Evolutionary conservation across 2,113 vertebrate genomes (phyloP).

Genomic region (Salminus brasiliensis): DNA sequence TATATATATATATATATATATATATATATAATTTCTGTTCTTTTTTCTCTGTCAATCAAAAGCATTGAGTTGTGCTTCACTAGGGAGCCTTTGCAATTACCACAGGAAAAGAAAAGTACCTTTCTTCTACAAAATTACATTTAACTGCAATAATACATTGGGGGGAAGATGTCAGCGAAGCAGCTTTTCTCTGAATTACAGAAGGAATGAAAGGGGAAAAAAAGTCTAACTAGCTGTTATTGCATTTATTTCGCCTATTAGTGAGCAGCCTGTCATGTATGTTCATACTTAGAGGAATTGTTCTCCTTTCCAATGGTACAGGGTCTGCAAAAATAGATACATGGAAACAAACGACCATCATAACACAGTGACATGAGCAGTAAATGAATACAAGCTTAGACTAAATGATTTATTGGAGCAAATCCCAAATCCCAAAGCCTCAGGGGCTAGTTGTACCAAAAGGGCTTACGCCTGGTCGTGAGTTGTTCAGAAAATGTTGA

Average conservation of each 20-base stretch:
- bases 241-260: constrained; percentile 41
- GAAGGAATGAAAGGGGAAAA: neutral
- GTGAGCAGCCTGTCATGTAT: constrained; percentile 22
- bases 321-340: neutral
- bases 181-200: constrained; percentile 20
- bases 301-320: neutral
- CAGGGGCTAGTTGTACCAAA: too few species aligned
- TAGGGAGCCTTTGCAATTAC: constrained; percentile 22
- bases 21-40: too few species aligned
- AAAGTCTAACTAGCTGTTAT: constrained; percentile 35
- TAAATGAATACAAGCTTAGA: neutral
- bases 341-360: neutral
- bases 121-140: constrained; percentile 30
- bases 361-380: neutral
- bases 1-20: too few species aligned
- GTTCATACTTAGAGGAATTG: constrained; percentile 13
- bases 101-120: neutral
- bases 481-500: too few species aligned
- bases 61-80: neutral
- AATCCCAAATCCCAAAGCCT: neutral
- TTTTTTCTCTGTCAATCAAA: constrained; percentile 16
- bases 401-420: neutral
- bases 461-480: too few species aligned
- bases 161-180: neutral
- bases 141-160: constrained; percentile 34